Evolutionary conservation across 1,140 invertebrate species (phyloP), one percentile per base, ranked within the genome.

Genomic region (Whitmania pigra): DNA sequence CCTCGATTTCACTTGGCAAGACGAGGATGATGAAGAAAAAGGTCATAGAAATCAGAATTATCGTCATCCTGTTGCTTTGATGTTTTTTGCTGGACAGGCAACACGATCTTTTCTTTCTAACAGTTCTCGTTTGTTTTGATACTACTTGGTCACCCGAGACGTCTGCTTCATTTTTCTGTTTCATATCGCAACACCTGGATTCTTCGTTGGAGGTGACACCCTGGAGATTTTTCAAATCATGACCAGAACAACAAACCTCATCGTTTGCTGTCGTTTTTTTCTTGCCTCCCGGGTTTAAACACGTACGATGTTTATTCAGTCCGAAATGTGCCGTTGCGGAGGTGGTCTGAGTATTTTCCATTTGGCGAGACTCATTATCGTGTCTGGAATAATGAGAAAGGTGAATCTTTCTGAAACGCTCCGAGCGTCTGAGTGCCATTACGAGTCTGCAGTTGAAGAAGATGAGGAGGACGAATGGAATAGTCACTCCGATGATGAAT

Each of bases 391-490:
- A 36, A 25, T 36, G 29, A 53, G 49, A 49, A 25, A 0, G 17
- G 69, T 49, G 27, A 13, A 1, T 49, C 31, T 49, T 36, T 25
- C 69, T 36, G 53, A 70, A 70, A 0, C 53, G 36, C n/a, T 70
- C 69, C 9, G 69, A 70, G 13, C 25, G 18, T 13, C 69, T 36
- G 6, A 70, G 69, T 25, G 69, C 69, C 36, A 53, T 25, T 2
- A 70, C 25, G 17, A 70, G 43, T 17, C 69, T 36, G n/a, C 36
- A 53, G 69, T 70, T 70, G 69, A 70, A 70, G 53, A 70, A 70
- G 4, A 70, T 15, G 18, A 70, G 69, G 17, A 70, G 36, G 36
- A 70, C 22, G 69, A 70, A 49, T 7, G 69, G 69, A 17, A 70
- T 15, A 18, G 53, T 27, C 36, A 54, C 53, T 18, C 69, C 36